These are phyloP conservation scores for Sigmodon hispidus DNA, from an alignment of 2,113 vertebrate species.

Conservation along the genomic window DNA sequence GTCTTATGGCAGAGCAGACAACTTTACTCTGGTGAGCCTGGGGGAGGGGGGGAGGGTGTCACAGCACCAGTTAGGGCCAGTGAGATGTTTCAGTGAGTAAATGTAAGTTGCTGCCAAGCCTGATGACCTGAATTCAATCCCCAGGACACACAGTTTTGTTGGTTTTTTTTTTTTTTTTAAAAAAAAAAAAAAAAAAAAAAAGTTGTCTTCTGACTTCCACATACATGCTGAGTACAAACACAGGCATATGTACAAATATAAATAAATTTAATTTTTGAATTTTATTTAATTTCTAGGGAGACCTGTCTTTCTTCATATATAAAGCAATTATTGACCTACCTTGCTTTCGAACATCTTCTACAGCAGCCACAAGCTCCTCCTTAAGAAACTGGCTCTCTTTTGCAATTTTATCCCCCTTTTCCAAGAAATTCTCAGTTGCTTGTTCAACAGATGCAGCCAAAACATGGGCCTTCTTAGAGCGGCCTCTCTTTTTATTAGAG, in stretches of 20 bases:
- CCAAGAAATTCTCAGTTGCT: constrained; percentile 98
- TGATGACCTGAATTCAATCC: not conserved
- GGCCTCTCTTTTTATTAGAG: constrained; percentile 98
- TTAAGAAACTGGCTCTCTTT: constrained; percentile 99
- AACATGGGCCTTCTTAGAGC: constrained; percentile 99
- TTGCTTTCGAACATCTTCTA: constrained; percentile 99
- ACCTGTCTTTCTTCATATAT: not conserved
- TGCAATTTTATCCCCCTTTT: constrained; percentile 99
- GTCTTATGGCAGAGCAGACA: not conserved
- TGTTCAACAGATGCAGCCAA: constrained; percentile 98
- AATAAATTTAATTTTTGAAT: not conserved
- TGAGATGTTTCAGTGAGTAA: not conserved
- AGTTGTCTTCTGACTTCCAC: not conserved
- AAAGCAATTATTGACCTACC: constrained; percentile 84
- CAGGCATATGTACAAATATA: not conserved
- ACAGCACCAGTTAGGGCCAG: not conserved
- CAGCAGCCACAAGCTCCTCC: constrained; percentile 96
- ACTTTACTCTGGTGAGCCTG: not conserved
- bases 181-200: not conserved
- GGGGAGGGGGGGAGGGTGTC: too few species aligned
- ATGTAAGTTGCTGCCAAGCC: not conserved
- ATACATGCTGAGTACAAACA: too few species aligned
- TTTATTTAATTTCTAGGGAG: constrained; percentile 17
- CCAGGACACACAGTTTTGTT: not conserved
- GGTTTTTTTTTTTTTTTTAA: too few species aligned